phyloP scores from a whole-genome alignment of 2,888 invertebrate species.

The Acleris literana region DNA sequence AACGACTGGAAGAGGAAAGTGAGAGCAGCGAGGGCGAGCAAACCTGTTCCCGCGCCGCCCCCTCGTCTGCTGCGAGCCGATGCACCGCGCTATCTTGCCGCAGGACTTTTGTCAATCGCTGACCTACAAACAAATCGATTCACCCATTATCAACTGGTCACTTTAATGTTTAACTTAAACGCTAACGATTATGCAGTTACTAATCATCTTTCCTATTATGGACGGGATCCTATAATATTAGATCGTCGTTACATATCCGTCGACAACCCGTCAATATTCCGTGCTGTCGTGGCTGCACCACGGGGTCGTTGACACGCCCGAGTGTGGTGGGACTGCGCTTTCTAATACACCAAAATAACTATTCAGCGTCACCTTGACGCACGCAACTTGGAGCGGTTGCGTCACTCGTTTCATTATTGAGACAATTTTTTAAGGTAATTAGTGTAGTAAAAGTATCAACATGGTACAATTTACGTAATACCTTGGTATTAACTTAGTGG shows the following conservation, averaged over 20 bases:
- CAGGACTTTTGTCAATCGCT: constrained; percentile 56
- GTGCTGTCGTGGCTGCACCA: constrained; percentile 37
- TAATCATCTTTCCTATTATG: constrained; percentile 53
- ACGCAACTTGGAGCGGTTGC: constrained; percentile 68
- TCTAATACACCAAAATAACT: constrained; percentile 80
- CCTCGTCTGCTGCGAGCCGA: constrained; percentile 41
- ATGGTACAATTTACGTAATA: constrained; percentile 26
- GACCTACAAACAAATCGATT: constrained; percentile 72
- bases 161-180: constrained; percentile 46
- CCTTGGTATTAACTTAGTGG: constrained; percentile 5
- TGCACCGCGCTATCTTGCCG: constrained; percentile 48
- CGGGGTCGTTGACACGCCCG: constrained; percentile 67
- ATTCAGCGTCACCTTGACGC: constrained; percentile 75
- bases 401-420: constrained; percentile 59
- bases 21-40: constrained; percentile 70
- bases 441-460: constrained; percentile 30
- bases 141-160: constrained; percentile 52
- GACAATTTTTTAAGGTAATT: constrained; percentile 42
- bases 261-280: constrained; percentile 9
- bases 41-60: constrained; percentile 66
- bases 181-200: constrained; percentile 43
- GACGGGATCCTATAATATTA: constrained; percentile 9
- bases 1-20: constrained; percentile 75
- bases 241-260: constrained; percentile 7
- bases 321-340: constrained; percentile 69